phyloP scores from a whole-genome alignment of 2,797 vertebrate species.

The Phoebastria nigripes region DNA sequence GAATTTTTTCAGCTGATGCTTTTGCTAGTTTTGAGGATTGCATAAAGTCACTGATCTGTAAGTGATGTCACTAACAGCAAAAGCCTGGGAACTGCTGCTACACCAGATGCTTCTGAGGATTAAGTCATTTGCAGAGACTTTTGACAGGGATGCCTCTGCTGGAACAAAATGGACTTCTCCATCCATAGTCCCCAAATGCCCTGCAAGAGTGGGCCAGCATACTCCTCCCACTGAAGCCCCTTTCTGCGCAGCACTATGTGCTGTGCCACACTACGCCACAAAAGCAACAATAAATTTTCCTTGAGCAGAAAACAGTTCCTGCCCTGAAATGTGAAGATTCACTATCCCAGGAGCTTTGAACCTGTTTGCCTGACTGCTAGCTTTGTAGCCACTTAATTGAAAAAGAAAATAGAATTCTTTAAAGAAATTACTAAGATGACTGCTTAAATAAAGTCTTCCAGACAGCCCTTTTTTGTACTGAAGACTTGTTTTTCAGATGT shows the following conservation, averaged over 20 bases:
- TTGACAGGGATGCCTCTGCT: neutral
- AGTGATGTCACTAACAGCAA: neutral
- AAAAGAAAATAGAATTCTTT: neutral
- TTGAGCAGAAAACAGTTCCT: neutral
- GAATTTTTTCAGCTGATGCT: neutral
- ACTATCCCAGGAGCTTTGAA: neutral
- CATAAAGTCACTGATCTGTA: neutral
- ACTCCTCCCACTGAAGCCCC: no score
- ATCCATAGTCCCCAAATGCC: neutral
- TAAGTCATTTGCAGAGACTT: conserved; percentile 4
- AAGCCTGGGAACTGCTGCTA: neutral
- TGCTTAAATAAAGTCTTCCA: neutral
- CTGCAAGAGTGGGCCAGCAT: neutral
- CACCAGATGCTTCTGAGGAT: conserved; percentile 29
- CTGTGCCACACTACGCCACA: neutral
- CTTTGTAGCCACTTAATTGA: neutral
- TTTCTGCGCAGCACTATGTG: neutral
- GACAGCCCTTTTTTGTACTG: neutral
- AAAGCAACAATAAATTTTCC: neutral
- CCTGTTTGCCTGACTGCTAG: neutral
- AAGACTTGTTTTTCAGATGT: neutral
- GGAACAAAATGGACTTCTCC: neutral
- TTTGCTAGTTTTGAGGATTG: neutral
- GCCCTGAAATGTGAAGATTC: neutral
- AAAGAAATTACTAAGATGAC: neutral